Evolutionary conservation across 2,797 vertebrate genomes (phyloP), one percentile per base, ranked within the genome.

Genomic region (Chloroceryle amazona): DNA sequence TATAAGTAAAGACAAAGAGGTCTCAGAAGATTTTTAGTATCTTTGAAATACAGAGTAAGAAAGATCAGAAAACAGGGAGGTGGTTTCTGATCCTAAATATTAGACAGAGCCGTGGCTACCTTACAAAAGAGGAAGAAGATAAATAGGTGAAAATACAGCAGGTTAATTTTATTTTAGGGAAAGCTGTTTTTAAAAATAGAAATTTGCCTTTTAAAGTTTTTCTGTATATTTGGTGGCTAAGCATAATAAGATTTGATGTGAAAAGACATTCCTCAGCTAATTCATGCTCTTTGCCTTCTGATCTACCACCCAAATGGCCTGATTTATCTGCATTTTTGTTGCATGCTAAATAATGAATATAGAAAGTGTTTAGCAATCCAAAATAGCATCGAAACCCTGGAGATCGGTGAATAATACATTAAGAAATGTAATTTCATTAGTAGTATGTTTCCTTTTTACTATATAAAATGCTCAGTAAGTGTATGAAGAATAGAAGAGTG

Each of bases 361-460:
- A 83, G 39, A 66, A 95, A 92, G 31, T 61, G 71, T 95, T 91
- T 63, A 86, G 81, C 73, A 88, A 91, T 65, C 94, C 58, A 95
- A 91, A 96, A 90, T 82, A 93, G 47, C 79, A 75, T 14, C 35
- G 47, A 92, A 96, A 67, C 70, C 70, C 75, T 91, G 76, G 75
- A 93, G 83, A 86, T 35, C 25, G 41, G 81, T 96, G 92, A 97
- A 96, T 95, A 96, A 97, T 92, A 75, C 63, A 95, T 97, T 82
- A 94, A 91, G 95, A 91, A 74, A 67, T 86, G 60, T 92, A 95
- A 95, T 97, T 96, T 91, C 73, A 82, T 95, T 93, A 86, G 76
- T 39, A 55, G n/a, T 57, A 57, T 51, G 66, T 57, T 84, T 94
- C 6, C 33, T 80, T 94, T 87, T 95, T 80, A 66, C 91, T 90